Evolutionary conservation across 1,140 invertebrate genomes (phyloP), one percentile per base, ranked within the genome.

Genomic region (Helicoverpa armigera): DNA sequence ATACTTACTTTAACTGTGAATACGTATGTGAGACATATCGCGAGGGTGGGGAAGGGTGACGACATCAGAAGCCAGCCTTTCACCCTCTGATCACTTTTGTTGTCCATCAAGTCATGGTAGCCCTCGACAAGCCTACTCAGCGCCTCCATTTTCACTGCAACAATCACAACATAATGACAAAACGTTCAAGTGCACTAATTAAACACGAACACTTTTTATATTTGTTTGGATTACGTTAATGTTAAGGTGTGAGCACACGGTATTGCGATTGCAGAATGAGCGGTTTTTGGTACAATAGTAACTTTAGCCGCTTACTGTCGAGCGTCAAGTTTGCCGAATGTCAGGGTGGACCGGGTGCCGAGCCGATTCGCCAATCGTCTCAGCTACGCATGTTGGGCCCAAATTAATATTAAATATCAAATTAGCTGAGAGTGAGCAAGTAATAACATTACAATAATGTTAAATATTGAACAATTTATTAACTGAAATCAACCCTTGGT

Each of bases 51-150:
- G 35, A 97, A 96, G 53, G 98, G 98, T 14, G 97, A 97, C 85
- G 96, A 96, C 98, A 99, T 98, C 77, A 99, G 92, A 31, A 97
- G 95, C 97, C 98, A 99, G 83, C 97, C 96, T 82, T 97, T 97
- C 50, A 98, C 97, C 82, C 98, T 96, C 2, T 96, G 97, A 94
- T 98, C 98, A 95, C 96, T 94, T 89, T 96, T 96, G 90, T 97
- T 97, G 85, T 97, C 96, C 97, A 98, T 97, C 56, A 97, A 86
- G 88, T 97, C 96, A 78, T 95, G 92, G 85, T 95, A 95, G 9
- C 91, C 92, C 74, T 87, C 94, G 82, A 94, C 88, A 83, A 95
- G 81, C 85, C 89, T 85, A 69, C 89, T 88, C 76, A 95, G 80
- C 74, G 88, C 78, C 81, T 94, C 90, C 90, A 95, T 95, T 89